phyloP scores from a whole-genome alignment of 2,113 vertebrate genomes.

The Pardalotus punctatus region DNA sequence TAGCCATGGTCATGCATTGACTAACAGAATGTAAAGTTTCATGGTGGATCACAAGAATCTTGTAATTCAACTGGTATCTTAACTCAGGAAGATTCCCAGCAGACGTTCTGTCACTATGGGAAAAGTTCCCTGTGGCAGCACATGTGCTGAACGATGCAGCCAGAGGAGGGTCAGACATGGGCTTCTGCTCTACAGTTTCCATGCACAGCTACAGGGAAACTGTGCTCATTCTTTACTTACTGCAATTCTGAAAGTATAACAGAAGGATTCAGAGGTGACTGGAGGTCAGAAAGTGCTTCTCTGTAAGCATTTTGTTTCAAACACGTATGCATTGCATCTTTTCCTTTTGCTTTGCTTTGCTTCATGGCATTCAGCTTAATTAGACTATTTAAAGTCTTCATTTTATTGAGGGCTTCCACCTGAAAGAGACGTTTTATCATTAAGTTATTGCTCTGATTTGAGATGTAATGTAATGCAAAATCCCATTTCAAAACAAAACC shows the following conservation, averaged over 20 bases:
- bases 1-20: background rate
- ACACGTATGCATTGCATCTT: slow-evolving; percentile 93
- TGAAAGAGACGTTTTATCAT: slow-evolving; percentile 64
- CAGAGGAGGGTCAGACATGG: background rate
- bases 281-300: slow-evolving; percentile 90
- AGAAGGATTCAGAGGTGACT: slow-evolving; percentile 92
- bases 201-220: background rate
- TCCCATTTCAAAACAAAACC: background rate
- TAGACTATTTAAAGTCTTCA: slow-evolving; percentile 93
- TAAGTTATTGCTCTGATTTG: background rate
- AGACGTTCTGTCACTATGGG: background rate
- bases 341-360: slow-evolving; percentile 87
- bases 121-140: background rate
- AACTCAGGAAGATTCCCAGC: background rate
- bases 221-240: slow-evolving; percentile 74
- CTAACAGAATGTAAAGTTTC: background rate
- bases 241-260: slow-evolving; percentile 91
- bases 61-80: background rate
- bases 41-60: background rate
- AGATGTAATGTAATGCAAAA: background rate
- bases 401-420: slow-evolving; percentile 96
- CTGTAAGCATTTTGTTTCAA: slow-evolving; percentile 91
- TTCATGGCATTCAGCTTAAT: slow-evolving; percentile 95
- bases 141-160: background rate
- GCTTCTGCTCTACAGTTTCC: background rate